Evolutionary conservation across 2,797 vertebrate genomes (phyloP).

Genomic region (Acipenser oxyrinchus): DNA sequence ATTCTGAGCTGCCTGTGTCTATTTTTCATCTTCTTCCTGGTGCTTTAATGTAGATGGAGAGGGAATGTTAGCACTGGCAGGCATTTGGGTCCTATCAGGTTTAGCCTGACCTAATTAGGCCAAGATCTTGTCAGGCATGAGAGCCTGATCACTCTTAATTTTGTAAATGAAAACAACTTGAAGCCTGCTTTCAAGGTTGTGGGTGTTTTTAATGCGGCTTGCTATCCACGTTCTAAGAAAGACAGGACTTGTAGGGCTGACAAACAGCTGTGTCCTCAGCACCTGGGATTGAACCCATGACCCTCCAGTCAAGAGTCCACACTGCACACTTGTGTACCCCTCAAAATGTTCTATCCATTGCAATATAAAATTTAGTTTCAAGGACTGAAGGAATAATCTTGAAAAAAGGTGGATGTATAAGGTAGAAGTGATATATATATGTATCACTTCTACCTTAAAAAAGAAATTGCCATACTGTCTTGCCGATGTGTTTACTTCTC

Average conservation of each 20-base stretch:
- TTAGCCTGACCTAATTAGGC: conserved; percentile 18
- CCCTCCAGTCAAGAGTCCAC: too few species aligned
- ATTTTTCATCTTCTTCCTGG: conserved; percentile 19
- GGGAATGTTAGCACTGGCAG: neutral
- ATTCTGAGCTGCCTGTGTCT: conserved; percentile 27
- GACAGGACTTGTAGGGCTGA: neutral
- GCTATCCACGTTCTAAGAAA: neutral
- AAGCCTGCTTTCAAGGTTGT: neutral
- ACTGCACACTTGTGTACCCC: too few species aligned
- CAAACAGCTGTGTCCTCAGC: neutral
- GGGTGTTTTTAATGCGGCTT: neutral
- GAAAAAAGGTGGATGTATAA: too few species aligned
- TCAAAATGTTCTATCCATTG: too few species aligned
- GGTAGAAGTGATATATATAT: too few species aligned
- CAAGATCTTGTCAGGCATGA: conserved; percentile 9
- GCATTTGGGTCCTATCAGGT: conserved; percentile 11
- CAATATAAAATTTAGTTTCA: too few species aligned
- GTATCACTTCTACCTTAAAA: too few species aligned
- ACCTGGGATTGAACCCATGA: too few species aligned
- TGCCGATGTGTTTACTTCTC: too few species aligned
- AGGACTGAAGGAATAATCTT: too few species aligned
- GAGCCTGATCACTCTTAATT: conserved; percentile 20
- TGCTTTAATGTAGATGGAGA: conserved; percentile 10
- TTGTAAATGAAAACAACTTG: conserved; percentile 16
- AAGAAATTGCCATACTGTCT: too few species aligned